phyloP scores from a whole-genome alignment of 2,797 vertebrate species.

The Gambelia wislizenii region DNA sequence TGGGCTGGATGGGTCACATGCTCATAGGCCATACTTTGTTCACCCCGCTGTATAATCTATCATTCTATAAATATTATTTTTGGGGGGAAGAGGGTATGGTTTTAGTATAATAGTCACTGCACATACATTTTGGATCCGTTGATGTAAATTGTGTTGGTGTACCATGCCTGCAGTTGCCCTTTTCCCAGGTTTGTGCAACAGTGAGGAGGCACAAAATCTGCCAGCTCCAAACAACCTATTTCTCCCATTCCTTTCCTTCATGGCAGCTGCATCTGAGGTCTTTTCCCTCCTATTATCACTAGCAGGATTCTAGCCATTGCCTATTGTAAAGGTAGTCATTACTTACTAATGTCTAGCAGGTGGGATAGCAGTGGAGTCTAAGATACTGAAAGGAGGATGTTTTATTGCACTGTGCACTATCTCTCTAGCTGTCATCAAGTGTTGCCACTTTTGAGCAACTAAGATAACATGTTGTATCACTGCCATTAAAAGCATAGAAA shows the following conservation, averaged over 20 bases:
- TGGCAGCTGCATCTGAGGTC: no score
- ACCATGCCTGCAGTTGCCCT: no score
- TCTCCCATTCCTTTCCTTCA: no score
- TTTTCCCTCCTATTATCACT: no score
- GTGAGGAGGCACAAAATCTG: no score
- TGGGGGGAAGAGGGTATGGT: not conserved
- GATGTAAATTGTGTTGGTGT: no score
- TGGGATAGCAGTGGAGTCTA: slow-evolving; percentile 10
- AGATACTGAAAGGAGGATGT: slow-evolving; percentile 6
- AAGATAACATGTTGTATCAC: not conserved
- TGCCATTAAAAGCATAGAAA: not conserved
- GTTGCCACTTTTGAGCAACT: slow-evolving; percentile 45
- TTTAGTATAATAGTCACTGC: not conserved
- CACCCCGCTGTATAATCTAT: not conserved
- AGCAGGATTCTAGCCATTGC: no score
- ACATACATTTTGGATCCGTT: slow-evolving; percentile 4
- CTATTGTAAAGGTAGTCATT: slow-evolving; percentile 24
- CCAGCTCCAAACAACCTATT: no score
- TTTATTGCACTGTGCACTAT: slow-evolving; percentile 43
- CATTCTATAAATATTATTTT: slow-evolving; percentile 12
- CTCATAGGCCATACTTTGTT: no score
- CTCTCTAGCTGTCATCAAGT: not conserved
- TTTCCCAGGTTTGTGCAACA: no score
- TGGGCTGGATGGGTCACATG: no score
- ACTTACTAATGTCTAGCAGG: slow-evolving; percentile 13